Evolutionary conservation across 2,797 vertebrate genomes (phyloP), one percentile per base, ranked within the genome.

Genomic region (Labroides dimidiatus): DNA sequence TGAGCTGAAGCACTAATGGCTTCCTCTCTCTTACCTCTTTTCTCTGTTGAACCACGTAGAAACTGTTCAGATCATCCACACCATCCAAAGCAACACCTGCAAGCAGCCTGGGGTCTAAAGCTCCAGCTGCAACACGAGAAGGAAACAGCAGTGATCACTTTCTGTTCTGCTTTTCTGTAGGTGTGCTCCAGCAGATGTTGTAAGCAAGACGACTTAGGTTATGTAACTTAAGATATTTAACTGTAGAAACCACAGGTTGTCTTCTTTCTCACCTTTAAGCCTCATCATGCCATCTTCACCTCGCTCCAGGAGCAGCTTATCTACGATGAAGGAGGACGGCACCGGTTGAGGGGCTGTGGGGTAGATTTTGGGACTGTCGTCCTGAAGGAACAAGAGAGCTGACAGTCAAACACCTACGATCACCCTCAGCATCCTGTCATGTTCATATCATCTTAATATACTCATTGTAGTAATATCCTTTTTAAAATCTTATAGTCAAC

Each of bases 341-440:
- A 96, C 60, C 1, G 97, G 89, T 54, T 95, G 96, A 6, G 97
- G 96, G 58, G 96, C 95, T 0, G 96, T 97, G 0, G 96, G 95
- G 76, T 98, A 99, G 43, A 98, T 84, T 49, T 80, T 94, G 8
- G 96, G 96, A 8, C 92, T 89, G 27, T 99, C 96, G 65, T 99
- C 97, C 97, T 99, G 45, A 44, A 49, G 57, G 23, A 45, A 49
- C 44, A 62, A 80, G 10, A 1, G 4, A 77, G 49, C 4, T 51
- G 15, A 50, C 19, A 43, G 14, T 58, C 21, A 57, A 53, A n/a
- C n/a, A 65, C 15, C 36, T 14, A 23, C 10, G 0, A 30, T 0
- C 42, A 33, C 37, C 16, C 14, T 24, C 14, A n/a, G 12, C 44
- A 47, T 4, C 4, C 1, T 54, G 9, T 33, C 4, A 33, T 33